phyloP scores from a whole-genome alignment of 1,140 invertebrate genomes.

The Drosophila cardini region DNA sequence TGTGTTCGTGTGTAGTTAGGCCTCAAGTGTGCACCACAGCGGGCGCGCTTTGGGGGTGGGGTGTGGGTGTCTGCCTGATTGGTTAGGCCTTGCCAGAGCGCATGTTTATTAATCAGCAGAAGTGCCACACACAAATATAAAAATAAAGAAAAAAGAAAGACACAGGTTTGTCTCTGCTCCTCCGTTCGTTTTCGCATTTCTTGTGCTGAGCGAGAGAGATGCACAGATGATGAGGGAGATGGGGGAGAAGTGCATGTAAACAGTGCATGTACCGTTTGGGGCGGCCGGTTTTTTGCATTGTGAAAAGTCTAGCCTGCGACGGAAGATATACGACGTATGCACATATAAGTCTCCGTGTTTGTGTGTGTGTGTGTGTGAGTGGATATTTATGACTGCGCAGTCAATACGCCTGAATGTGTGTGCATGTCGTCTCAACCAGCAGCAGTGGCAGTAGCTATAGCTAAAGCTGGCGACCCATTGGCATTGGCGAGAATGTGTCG shows the following conservation, averaged over 20 bases:
- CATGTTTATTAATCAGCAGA: constrained; percentile 81
- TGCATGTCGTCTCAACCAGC: constrained; percentile 37
- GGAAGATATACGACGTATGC: constrained; percentile 10
- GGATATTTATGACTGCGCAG: constrained; percentile 77
- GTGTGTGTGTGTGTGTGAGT: constrained; percentile 48
- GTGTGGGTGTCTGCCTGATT: constrained; percentile 65
- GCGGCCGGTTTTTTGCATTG: constrained; percentile 57
- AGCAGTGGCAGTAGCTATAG: constrained; percentile 21
- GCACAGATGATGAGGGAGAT: constrained; percentile 15
- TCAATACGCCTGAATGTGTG: constrained; percentile 60
- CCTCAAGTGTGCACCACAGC: constrained; percentile 12
- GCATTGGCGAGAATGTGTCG: constrained; percentile 70
- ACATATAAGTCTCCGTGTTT: constrained; percentile 1
- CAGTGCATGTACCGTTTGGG: constrained; percentile 59
- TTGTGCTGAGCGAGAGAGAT: constrained; percentile 39
- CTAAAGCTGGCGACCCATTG: constrained; percentile 44
- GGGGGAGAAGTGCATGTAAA: constrained; percentile 52
- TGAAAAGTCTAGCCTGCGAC: constrained; percentile 50
- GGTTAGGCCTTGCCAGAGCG: constrained; percentile 76
- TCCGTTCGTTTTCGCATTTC: constrained; percentile 62
- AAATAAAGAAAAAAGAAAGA: constrained; percentile 20
- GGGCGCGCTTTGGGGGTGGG: constrained; percentile 35
- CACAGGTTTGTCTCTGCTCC: constrained; percentile 63
- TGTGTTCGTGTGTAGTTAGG: constrained; percentile 31
- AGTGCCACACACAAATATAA: constrained; percentile 42